Conservation (phyloP, 2,888 invertebrate genomes). For the Lepeophtheirus nordmannii region DNA sequence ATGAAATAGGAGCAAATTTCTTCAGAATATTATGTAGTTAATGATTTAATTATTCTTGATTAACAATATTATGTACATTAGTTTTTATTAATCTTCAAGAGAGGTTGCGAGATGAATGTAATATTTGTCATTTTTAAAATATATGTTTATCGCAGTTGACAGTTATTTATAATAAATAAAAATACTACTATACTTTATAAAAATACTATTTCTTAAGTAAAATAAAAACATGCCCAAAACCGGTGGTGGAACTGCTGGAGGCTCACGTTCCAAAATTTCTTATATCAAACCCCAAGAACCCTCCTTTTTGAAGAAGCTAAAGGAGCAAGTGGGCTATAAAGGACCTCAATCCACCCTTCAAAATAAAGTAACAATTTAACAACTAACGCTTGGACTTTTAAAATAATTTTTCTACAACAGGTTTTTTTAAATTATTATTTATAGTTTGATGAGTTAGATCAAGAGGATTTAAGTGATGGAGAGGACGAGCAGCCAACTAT, state of each 20-base stretch:
- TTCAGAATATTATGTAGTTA: too few species aligned
- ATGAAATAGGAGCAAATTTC: too few species aligned
- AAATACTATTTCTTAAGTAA: not conserved
- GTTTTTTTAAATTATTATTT: not conserved
- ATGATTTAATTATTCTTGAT: too few species aligned
- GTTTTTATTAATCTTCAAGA: too few species aligned
- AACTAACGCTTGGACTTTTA: too few species aligned
- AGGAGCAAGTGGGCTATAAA: constrained; percentile 15
- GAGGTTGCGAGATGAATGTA: too few species aligned
- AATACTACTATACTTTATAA: not conserved
- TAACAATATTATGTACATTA: too few species aligned
- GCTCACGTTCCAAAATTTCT: not conserved
- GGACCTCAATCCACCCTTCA: not conserved
- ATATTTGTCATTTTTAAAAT: too few species aligned
- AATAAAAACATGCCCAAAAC: not conserved
- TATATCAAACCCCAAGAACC: constrained; percentile 6
- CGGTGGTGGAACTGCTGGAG: constrained; percentile 5
- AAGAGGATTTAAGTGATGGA: constrained; percentile 7
- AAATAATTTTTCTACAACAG: too few species aligned
- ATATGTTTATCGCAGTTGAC: too few species aligned
- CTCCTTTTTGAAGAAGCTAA: not conserved
- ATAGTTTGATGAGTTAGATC: constrained; percentile 2
- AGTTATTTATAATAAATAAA: not conserved
- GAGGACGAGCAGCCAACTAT: constrained; percentile 38
- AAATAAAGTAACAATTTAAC: constrained; percentile 5